Evolutionary conservation across 2,888 invertebrate species (phyloP).

Genomic region (Drosophila ustulata): DNA sequence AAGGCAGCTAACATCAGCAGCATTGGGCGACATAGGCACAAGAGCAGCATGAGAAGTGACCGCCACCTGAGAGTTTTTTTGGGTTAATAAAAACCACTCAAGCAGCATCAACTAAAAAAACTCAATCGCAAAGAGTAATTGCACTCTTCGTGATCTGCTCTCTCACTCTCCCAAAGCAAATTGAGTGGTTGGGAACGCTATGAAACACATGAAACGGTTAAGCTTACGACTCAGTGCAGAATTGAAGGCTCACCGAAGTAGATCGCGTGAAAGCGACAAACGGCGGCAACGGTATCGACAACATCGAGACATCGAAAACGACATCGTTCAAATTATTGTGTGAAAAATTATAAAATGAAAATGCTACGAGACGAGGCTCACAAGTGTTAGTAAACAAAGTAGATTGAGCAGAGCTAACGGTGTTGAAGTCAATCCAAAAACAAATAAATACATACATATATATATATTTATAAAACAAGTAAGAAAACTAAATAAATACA

Average conservation of each 20-base stretch:
- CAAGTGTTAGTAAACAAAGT: slow-evolving; percentile 41
- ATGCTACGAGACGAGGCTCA: slow-evolving; percentile 16
- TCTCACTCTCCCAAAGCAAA: slow-evolving; percentile 18
- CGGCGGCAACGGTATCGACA: slow-evolving; percentile 27
- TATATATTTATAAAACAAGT: not conserved
- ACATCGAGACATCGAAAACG: slow-evolving; percentile 11
- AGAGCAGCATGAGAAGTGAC: not conserved
- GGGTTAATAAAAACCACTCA: slow-evolving; percentile 49
- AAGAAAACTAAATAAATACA: not conserved
- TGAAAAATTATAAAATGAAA: slow-evolving; percentile 44
- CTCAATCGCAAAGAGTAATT: slow-evolving; percentile 38
- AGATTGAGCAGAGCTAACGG: slow-evolving; percentile 33
- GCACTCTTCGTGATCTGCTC: slow-evolving; percentile 5
- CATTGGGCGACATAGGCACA: not conserved
- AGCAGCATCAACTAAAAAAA: slow-evolving; percentile 30
- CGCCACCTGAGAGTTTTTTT: slow-evolving; percentile 26
- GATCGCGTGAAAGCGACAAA: slow-evolving; percentile 51
- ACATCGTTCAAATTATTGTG: slow-evolving; percentile 41
- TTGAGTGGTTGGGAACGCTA: slow-evolving; percentile 50
- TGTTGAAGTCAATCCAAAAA: slow-evolving; percentile 8
- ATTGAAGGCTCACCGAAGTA: slow-evolving; percentile 76
- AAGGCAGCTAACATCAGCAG: slow-evolving; percentile 10
- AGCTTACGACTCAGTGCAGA: slow-evolving; percentile 80
- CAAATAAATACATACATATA: slow-evolving; percentile 4
- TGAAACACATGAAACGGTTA: slow-evolving; percentile 78